These are phyloP conservation scores for Polyergus mexicanus DNA, from an alignment of 1,140 invertebrate genomes.

Conservation along the genomic window DNA sequence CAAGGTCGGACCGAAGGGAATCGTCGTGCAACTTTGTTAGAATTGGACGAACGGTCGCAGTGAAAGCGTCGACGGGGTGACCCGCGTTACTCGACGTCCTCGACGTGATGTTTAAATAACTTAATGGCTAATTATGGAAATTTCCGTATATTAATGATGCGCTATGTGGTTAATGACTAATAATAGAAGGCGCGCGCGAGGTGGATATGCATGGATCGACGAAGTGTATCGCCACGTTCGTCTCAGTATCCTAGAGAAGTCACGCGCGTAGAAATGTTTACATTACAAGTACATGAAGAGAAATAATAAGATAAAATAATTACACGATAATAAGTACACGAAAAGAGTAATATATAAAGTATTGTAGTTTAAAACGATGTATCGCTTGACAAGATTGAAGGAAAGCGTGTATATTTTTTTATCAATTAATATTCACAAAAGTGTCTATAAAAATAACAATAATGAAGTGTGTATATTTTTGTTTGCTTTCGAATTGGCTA, in stretches of 20 bases:
- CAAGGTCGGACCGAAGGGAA: constrained; percentile 40
- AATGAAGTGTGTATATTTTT: not conserved
- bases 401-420: not conserved
- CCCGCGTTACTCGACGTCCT: constrained; percentile 36
- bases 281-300: not conserved
- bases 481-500: not conserved
- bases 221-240: constrained; percentile 29
- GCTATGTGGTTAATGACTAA: constrained; percentile 46
- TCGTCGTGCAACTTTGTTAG: constrained; percentile 36
- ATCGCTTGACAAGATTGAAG: not conserved
- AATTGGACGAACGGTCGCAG: not conserved
- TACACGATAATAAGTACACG: not conserved
- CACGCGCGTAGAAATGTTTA: constrained; percentile 25
- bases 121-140: constrained; percentile 59
- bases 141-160: constrained; percentile 31
- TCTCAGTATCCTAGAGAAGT: constrained; percentile 15
- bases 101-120: constrained; percentile 43
- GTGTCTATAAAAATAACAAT: not conserved
- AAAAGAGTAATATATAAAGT: not conserved
- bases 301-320: too few species aligned
- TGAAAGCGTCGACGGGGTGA: constrained; percentile 39
- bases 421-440: not conserved
- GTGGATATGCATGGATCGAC: not conserved
- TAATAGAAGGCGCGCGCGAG: constrained; percentile 5
- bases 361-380: not conserved